Conservation (phyloP, 2,113 vertebrate species). For the Dolichallabes microphthalmus region DNA sequence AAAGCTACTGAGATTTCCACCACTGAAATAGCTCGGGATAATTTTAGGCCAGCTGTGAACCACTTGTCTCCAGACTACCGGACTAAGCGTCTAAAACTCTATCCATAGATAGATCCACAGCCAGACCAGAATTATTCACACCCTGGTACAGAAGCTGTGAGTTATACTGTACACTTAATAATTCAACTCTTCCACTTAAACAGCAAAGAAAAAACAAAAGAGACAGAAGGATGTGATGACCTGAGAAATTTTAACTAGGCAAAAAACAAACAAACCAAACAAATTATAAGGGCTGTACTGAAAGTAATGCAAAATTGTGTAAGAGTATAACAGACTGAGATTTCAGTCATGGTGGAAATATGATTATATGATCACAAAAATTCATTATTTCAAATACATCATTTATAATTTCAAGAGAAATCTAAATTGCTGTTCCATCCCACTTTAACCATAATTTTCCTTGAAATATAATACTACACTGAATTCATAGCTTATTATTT, state of each 20-base stretch:
- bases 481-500: neutral
- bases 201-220: neutral
- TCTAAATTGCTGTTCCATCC: neutral
- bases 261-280: neutral
- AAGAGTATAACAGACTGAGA: conserved; percentile 22
- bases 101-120: neutral
- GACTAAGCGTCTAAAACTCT: neutral
- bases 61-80: neutral
- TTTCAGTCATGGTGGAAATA: conserved; percentile 43
- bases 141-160: neutral
- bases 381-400: neutral
- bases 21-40: neutral
- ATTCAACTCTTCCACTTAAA: neutral
- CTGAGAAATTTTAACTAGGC: neutral
- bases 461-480: neutral
- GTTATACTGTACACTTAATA: neutral
- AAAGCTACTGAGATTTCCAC: neutral
- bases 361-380: neutral
- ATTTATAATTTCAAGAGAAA: neutral
- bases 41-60: conserved; percentile 4
- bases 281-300: too few species aligned
- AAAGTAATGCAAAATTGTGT: too few species aligned
- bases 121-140: neutral
- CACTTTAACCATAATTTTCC: neutral
- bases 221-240: neutral